These are phyloP conservation scores for Micrasema longulum DNA, from an alignment of 1,140 invertebrate species.

Conservation along the genomic window DNA sequence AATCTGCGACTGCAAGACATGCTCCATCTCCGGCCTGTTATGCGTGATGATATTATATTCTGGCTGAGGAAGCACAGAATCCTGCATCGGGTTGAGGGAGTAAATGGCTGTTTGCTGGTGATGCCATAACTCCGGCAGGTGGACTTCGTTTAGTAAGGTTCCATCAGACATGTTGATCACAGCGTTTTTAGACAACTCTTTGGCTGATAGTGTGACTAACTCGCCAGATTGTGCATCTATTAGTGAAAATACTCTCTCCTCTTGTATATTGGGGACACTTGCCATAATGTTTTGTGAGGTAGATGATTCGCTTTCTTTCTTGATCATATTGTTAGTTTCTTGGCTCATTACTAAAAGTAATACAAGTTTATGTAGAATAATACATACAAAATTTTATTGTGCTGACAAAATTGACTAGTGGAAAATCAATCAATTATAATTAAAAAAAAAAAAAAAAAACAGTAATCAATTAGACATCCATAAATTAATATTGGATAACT, in stretches of 20 bases:
- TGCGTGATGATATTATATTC: slow-evolving; percentile 37
- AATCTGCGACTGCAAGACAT: slow-evolving; percentile 27
- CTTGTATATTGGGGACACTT: slow-evolving; percentile 5
- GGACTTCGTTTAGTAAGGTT: slow-evolving; percentile 44
- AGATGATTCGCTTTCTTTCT: slow-evolving; percentile 31
- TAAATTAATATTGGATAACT: no score
- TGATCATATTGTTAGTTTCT: slow-evolving; percentile 12
- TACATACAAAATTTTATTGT: no score
- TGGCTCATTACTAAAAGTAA: slow-evolving; percentile 33
- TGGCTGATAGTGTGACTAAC: slow-evolving; percentile 46
- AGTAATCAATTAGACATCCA: no score
- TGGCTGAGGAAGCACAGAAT: slow-evolving; percentile 9
- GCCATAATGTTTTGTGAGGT: slow-evolving; percentile 12
- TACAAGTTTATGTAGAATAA: no score
- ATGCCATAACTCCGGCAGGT: slow-evolving; percentile 46
- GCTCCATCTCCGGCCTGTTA: slow-evolving; percentile 28
- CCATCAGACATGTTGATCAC: slow-evolving; percentile 49
- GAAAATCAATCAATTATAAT: no score
- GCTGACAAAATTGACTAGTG: no score
- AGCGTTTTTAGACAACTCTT: slow-evolving; percentile 47
- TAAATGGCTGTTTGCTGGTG: slow-evolving; percentile 23
- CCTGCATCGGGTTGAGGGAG: slow-evolving; percentile 42
- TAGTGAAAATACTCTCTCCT: slow-evolving; percentile 48
- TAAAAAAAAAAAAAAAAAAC: no score
- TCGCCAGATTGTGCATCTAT: slow-evolving; percentile 54